Base-by-base conservation (phyloP, 2,888 invertebrate genomes). In the Leucozona laternaria region DNA sequence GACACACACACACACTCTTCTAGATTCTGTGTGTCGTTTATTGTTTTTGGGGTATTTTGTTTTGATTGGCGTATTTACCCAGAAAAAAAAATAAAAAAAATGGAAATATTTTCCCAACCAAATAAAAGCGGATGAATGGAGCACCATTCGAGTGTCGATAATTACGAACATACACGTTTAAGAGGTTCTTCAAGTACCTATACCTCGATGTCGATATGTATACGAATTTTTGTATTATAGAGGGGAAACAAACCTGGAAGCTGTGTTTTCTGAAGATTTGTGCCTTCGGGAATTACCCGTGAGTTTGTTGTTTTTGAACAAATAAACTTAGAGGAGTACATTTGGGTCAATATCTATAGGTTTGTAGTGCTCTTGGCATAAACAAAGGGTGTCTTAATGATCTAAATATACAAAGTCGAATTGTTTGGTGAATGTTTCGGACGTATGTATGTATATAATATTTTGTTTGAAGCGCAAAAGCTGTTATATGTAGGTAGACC, bases 81-180 rank as follows among this genome's bases (percentile, higher is more conserved):
- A 28, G 28, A 53, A 53, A 53, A 53, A 13, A 22, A 50, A 22
- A 13, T 13, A 7, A 22, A 7, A 13, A 40, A 48, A 31, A 48
- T 48, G 48, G 20, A 66, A 66, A 66, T 64, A 31, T 34, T 66
- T 66, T 66, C 20, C 48, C 17, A 66, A 66, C 31, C 31, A 66
- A 48, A 48, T 31, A 48, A 64, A 53, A 53, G 5, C 10, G 15
- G 15, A 53, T 37, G 50, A 68, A 68, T 68, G 68, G 50, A 37
- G 50, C 2, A 37, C 60, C 37, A 68, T 53, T 68, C 25, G 37
- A 68, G 37, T 68, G 53, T 68, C 68, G 53, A 68, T 68, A 68
- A 68, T 68, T 53, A 34, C 53, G 53, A 48, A 48, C 53, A 53
- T 37, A 66, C 48, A 48, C 48, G 66, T 66, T 20, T 20, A 34